Evolutionary conservation across 2,113 vertebrate genomes (phyloP).

Genomic region (Scartelaos histophorus): DNA sequence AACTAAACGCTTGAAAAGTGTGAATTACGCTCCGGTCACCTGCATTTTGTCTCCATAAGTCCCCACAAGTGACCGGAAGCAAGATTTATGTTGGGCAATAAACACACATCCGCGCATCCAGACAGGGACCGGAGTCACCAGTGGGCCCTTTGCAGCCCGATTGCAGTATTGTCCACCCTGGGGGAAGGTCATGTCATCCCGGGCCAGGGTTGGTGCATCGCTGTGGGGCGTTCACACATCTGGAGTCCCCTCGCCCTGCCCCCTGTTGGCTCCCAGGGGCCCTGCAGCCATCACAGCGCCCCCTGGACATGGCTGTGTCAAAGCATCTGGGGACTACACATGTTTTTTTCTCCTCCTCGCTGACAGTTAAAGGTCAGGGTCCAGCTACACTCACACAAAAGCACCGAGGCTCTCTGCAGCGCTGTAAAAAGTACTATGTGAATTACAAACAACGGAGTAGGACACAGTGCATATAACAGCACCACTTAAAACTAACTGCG

Average conservation of each 20-base stretch:
- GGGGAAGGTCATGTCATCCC: constrained; percentile 68
- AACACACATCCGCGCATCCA: constrained; percentile 10
- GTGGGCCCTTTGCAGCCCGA: constrained; percentile 22
- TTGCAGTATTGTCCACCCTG: constrained; percentile 55
- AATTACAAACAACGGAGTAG: background rate
- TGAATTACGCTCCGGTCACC: background rate
- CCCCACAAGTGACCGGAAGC: constrained; percentile 7
- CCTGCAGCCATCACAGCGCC: constrained; percentile 46
- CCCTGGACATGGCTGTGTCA: constrained; percentile 61
- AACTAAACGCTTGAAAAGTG: background rate
- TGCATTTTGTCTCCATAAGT: constrained; percentile 9
- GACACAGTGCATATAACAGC: background rate
- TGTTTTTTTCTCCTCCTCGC: constrained; percentile 57
- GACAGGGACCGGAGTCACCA: constrained; percentile 29
- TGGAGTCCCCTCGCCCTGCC: constrained; percentile 58
- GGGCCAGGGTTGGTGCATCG: constrained; percentile 58
- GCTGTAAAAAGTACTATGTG: background rate
- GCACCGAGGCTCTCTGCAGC: background rate
- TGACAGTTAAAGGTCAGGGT: constrained; percentile 70
- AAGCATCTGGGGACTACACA: constrained; percentile 69
- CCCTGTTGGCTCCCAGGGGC: constrained; percentile 63
- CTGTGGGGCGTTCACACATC: constrained; percentile 73
- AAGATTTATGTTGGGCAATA: constrained; percentile 3
- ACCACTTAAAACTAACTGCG: too few species aligned
- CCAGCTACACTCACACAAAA: constrained; percentile 35